Conservation (phyloP, 23 tunicate species). For the Trididemnum miniatum region DNA sequence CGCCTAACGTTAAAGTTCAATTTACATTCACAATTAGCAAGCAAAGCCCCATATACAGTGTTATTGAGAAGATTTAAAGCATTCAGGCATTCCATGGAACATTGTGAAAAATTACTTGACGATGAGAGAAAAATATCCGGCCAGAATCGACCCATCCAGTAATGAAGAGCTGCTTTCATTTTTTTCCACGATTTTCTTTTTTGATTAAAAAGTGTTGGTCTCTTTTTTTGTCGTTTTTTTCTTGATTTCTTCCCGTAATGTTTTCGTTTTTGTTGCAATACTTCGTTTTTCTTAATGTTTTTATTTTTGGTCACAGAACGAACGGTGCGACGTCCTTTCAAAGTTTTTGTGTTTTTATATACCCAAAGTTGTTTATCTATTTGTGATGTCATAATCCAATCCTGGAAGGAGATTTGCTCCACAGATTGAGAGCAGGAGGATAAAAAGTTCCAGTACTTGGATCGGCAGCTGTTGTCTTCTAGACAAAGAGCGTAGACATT, state of each 20-base stretch:
- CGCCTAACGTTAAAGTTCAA: neutral
- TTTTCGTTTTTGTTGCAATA: no score
- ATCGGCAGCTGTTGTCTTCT: constrained; percentile 27
- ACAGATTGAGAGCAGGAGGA: constrained; percentile 36
- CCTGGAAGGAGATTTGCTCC: neutral
- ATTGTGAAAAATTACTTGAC: neutral
- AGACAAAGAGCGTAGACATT: constrained; percentile 27
- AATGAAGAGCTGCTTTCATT: neutral
- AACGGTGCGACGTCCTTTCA: neutral
- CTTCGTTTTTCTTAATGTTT: no score
- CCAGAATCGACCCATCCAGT: constrained; percentile 1
- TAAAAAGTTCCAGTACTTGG: constrained; percentile 17
- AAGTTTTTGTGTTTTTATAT: no score
- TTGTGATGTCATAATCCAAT: neutral
- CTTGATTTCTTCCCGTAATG: no score
- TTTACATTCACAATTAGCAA: constrained; percentile 48
- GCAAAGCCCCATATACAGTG: constrained; percentile 39
- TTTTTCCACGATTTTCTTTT: neutral
- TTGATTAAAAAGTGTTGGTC: no score
- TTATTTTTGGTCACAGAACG: constrained; percentile 16
- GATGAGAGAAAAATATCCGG: neutral
- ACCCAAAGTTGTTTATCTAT: no score
- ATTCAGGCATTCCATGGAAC: constrained; percentile 31
- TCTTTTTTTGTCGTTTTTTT: no score
- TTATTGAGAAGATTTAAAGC: constrained; percentile 20